Percentiles rank a stretch among this genome's conserved stretches.
These are phyloP conservation scores for Bombus affinis DNA, from an alignment of 1,140 invertebrate genomes.

Conservation along the genomic window DNA sequence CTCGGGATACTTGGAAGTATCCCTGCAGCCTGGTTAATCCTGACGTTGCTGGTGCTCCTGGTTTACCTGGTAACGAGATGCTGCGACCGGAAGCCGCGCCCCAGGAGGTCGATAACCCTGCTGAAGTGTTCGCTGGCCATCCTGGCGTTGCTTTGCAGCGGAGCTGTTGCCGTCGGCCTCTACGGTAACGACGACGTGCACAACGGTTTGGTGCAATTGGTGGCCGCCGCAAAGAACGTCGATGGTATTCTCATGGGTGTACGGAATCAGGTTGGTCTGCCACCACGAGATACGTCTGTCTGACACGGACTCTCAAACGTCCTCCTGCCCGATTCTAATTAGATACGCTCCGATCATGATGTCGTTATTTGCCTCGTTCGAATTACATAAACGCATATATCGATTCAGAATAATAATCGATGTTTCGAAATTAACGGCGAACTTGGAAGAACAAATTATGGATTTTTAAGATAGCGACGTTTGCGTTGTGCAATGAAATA, in stretches of 20 bases:
- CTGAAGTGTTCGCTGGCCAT: conserved; percentile 92
- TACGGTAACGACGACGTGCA: conserved; percentile 97
- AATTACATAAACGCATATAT: background rate
- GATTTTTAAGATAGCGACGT: too few relatives aligned
- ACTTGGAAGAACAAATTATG: too few relatives aligned
- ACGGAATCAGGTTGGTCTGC: conserved; percentile 87
- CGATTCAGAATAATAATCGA: too few relatives aligned
- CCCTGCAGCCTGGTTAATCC: conserved; percentile 94
- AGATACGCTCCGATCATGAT: background rate
- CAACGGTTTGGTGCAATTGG: conserved; percentile 92
- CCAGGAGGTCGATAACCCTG: conserved; percentile 92
- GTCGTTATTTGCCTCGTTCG: background rate
- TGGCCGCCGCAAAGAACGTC: conserved; percentile 90
- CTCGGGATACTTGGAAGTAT: conserved; percentile 95
- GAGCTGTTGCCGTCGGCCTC: conserved; percentile 90
- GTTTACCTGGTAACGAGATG: conserved; percentile 96
- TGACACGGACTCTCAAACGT: background rate
- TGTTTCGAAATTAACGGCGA: too few relatives aligned
- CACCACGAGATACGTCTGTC: background rate
- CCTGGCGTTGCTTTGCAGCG: conserved; percentile 92
- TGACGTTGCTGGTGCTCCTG: conserved; percentile 93
- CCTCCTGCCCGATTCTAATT: background rate
- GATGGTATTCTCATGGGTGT: conserved; percentile 89
- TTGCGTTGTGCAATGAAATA: too few relatives aligned
- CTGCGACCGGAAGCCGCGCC: conserved; percentile 94